Evolutionary conservation across 2,113 vertebrate genomes (phyloP).

Genomic region (Microcebus griseorufus): DNA sequence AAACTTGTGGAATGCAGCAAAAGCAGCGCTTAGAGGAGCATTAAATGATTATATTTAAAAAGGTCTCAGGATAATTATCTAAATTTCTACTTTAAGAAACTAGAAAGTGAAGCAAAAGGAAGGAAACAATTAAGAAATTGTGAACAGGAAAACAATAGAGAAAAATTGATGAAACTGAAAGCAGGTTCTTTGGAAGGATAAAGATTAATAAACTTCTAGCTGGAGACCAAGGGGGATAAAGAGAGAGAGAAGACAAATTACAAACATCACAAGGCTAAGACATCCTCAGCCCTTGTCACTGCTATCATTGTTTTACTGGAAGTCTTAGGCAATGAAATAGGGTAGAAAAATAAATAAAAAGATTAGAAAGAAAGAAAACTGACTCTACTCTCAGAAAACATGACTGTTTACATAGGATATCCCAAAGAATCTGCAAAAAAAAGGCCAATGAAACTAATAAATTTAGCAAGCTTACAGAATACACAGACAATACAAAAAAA

Average conservation of each 20-base stretch:
- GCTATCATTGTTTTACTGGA: not conserved
- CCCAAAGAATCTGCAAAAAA: not conserved
- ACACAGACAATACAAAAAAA: not conserved
- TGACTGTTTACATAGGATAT: not conserved
- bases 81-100: not conserved
- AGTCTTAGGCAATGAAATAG: not conserved
- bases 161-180: slow-evolving; percentile 22
- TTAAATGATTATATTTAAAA: not conserved
- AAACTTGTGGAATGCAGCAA: not conserved
- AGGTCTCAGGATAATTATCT: not conserved
- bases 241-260: not conserved
- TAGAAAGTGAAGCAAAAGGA: not conserved
- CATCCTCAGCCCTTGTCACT: not conserved
- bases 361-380: not conserved
- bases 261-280: not conserved
- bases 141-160: not conserved
- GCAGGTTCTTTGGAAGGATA: not conserved
- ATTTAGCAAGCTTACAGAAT: not conserved
- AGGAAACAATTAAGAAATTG: not conserved
- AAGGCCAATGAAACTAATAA: not conserved
- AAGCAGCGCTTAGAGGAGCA: not conserved
- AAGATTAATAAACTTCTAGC: not conserved
- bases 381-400: not conserved
- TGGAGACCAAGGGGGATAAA: not conserved
- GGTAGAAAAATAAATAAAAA: not conserved